These are phyloP conservation scores for Tarsius wallacei DNA, from an alignment of 2,797 vertebrate species.

Conservation along the genomic window DNA sequence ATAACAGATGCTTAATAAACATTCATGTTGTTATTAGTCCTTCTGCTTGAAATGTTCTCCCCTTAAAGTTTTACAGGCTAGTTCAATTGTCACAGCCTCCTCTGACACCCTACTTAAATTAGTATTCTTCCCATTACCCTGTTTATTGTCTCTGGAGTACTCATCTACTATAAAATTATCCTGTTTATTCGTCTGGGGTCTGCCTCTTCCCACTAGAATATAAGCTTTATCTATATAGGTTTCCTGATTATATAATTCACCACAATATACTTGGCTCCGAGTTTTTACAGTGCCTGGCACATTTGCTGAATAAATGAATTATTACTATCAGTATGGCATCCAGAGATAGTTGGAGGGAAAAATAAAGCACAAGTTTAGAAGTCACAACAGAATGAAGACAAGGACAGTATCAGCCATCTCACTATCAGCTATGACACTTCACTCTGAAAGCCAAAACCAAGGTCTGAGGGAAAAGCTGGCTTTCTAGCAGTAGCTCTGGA, in stretches of 20 bases:
- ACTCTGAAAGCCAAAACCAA: constrained; percentile 41
- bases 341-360: background rate
- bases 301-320: background rate
- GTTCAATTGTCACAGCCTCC: background rate
- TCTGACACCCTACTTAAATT: constrained; percentile 43
- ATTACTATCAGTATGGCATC: constrained; percentile 31
- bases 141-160: background rate
- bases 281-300: background rate
- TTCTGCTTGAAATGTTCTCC: constrained; percentile 33
- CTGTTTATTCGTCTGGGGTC: background rate
- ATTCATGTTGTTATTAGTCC: background rate
- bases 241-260: background rate
- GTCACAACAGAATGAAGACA: constrained; percentile 4
- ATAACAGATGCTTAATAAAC: background rate
- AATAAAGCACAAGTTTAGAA: background rate
- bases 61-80: background rate
- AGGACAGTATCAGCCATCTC: constrained; percentile 10
- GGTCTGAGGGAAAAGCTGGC: background rate
- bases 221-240: background rate
- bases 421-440: background rate
- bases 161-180: background rate
- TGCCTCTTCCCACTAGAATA: background rate
- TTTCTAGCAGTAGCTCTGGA: constrained; percentile 16
- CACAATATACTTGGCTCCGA: background rate
- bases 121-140: background rate